phyloP scores from a whole-genome alignment of 2,797 vertebrate species.

The Paratrypauchen microcephalus region DNA sequence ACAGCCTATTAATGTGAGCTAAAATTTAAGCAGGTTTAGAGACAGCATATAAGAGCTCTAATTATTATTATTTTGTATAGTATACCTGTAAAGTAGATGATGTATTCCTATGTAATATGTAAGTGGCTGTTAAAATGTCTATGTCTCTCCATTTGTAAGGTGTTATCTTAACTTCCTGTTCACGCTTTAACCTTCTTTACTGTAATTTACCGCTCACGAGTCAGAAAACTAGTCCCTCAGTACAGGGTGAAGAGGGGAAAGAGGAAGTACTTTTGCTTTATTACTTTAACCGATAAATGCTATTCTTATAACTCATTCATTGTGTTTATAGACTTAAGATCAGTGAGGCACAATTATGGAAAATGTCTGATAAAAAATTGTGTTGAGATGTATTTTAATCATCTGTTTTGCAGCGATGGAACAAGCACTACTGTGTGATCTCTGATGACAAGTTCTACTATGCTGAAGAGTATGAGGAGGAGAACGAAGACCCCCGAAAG shows the following conservation, averaged over 20 bases:
- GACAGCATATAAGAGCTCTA: no score
- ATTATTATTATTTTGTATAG: no score
- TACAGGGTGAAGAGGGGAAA: background rate
- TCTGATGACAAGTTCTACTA: slow-evolving; percentile 90
- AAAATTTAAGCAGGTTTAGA: no score
- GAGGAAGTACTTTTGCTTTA: slow-evolving; percentile 6
- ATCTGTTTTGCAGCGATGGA: slow-evolving; percentile 82
- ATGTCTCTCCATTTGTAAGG: background rate
- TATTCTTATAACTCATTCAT: background rate
- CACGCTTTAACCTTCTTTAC: background rate
- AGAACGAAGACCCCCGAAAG: slow-evolving; percentile 72
- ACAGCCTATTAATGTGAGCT: background rate
- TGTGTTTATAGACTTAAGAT: background rate
- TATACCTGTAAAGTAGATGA: background rate
- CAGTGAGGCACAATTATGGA: background rate
- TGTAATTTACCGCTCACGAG: background rate
- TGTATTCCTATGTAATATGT: background rate
- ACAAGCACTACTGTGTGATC: slow-evolving; percentile 92
- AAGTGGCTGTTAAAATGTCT: background rate
- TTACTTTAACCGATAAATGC: background rate
- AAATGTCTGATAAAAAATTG: background rate
- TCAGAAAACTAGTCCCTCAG: background rate
- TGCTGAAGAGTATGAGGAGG: slow-evolving; percentile 88
- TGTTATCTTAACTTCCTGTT: slow-evolving; percentile 12
- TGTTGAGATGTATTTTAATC: background rate